Evolutionary conservation across 2,888 invertebrate species (phyloP), one percentile per base, ranked within the genome.

Genomic region (Marasmarcha lunaedactyla): DNA sequence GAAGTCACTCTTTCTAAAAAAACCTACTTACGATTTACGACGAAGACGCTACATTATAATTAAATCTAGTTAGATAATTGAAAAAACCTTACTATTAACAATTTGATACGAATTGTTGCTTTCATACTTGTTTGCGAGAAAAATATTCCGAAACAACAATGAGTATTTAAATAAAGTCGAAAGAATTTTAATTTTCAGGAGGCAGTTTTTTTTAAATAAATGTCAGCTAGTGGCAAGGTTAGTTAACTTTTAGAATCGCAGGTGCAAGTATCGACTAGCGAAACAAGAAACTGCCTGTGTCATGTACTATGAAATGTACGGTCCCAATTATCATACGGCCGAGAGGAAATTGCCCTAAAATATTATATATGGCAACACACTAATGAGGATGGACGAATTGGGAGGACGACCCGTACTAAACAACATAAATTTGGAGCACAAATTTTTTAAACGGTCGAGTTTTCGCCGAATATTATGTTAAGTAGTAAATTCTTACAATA

Each of bases 341-440:
- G 57, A 63, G 57, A 74, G 79, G 81, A 79, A 68, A 76, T 68
- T 55, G 55, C 54, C 46, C 62, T 66, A 66, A 71, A 71, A 70
- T 65, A 11, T 11, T 9, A 30, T 30, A n/a, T n/a, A 30, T 30
- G 7, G 65, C 57, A 60, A 59, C 64, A 60, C 50, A 61, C 53
- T 61, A 83, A 83, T 83, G 78, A 83, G 83, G 83, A 83, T 61
- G 79, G 71, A 57, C 54, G 65, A 79, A 81, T 79, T 78, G 63
- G 63, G 60, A 57, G 54, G 51, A 40, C 56, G 63, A 50, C 55
- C 59, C 59, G 62, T 57, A 63, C 63, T 60, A 55, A 63, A 56
- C 57, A 51, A 47, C 51, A 53, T 20, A 20, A 20, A 20, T 54
- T 57, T 48, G 48, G 54, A 54, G 56, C 47, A 46, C 20, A 20